Conservation (phyloP, 2,113 vertebrate genomes). For the Xyrauchen texanus region DNA sequence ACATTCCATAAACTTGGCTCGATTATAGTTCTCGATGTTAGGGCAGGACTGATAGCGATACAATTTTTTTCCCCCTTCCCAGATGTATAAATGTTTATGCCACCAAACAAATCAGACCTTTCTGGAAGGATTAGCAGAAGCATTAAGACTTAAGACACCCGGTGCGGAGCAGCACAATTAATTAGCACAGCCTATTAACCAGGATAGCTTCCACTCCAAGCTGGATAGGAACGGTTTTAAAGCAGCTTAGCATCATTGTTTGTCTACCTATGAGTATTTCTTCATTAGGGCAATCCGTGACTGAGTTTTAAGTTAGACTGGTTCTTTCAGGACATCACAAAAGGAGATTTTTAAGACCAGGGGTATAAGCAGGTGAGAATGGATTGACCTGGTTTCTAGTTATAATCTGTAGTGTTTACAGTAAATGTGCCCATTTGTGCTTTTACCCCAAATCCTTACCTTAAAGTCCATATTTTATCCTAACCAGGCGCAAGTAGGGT, state of each 20-base stretch:
- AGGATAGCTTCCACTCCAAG: neutral
- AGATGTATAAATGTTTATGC: neutral
- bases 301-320: neutral
- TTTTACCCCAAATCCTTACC: too few relatives aligned
- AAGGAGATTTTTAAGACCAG: neutral
- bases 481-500: too few relatives aligned
- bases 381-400: too few relatives aligned
- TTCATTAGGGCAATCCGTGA: neutral
- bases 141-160: neutral
- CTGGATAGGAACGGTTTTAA: neutral
- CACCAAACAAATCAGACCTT: neutral
- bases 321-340: neutral
- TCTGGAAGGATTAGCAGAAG: constrained; percentile 11
- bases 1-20: too few relatives aligned
- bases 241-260: constrained; percentile 36
- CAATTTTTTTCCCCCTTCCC: neutral
- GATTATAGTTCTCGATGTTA: too few relatives aligned
- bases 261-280: constrained; percentile 4
- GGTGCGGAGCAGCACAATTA: neutral
- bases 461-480: too few relatives aligned
- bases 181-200: constrained; percentile 29
- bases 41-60: too few relatives aligned
- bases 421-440: too few relatives aligned
- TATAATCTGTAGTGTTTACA: too few relatives aligned
- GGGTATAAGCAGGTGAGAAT: too few relatives aligned